phyloP scores from a whole-genome alignment of 2,113 vertebrate genomes.

The Theristicus caerulescens region DNA sequence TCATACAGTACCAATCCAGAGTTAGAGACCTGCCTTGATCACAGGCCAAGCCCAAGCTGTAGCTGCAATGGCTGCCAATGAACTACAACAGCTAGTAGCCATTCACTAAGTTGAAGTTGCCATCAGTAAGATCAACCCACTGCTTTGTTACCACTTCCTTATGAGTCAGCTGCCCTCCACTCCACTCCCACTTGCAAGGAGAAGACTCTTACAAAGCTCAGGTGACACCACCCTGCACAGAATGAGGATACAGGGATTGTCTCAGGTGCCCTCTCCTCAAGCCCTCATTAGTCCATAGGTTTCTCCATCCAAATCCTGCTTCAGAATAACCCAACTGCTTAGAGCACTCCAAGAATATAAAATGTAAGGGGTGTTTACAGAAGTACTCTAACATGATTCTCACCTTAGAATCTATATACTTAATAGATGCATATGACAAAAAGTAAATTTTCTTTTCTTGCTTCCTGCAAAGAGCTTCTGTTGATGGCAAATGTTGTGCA shows the following conservation, averaged over 20 bases:
- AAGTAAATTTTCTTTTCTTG: not conserved
- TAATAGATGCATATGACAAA: not conserved
- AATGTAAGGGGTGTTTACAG: accelerated
- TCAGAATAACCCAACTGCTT: not conserved
- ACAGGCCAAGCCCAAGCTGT: not conserved
- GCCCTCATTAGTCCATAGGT: not conserved
- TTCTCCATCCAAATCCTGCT: not conserved
- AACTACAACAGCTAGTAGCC: not conserved
- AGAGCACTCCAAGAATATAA: not conserved
- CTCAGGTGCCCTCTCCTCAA: not conserved
- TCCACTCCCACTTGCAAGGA: not conserved
- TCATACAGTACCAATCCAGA: not conserved
- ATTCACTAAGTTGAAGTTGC: accelerated
- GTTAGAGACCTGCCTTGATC: not conserved
- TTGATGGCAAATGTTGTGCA: not conserved
- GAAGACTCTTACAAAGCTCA: not conserved
- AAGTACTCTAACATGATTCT: not conserved
- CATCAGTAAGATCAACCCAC: not conserved
- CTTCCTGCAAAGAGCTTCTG: not conserved
- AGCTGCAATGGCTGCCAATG: not conserved
- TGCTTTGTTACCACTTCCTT: accelerated
- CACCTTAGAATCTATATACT: not conserved
- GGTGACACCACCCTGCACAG: not conserved
- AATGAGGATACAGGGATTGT: accelerated
- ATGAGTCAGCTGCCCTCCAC: not conserved